Evolutionary conservation across 1,140 invertebrate genomes (phyloP).

Genomic region (Drosophila truncata): DNA sequence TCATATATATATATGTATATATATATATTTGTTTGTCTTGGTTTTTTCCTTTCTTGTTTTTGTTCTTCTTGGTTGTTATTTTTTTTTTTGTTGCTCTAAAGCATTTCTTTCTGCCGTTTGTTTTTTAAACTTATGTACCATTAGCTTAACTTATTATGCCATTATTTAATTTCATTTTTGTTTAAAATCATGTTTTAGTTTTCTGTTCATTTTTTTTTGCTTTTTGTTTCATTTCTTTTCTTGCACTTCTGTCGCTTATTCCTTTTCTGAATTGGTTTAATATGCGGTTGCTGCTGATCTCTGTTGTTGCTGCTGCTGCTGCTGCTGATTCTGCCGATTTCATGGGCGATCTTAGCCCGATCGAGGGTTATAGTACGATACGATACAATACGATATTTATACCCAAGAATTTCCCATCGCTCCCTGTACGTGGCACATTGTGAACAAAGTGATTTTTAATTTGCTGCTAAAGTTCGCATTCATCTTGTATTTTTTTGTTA

Average conservation of each 20-base stretch:
- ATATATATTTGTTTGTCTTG: slow-evolving; percentile 70
- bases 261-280: slow-evolving; percentile 26
- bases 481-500: slow-evolving; percentile 8
- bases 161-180: slow-evolving; percentile 78
- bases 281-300: slow-evolving; percentile 46
- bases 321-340: slow-evolving; percentile 46
- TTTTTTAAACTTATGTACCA: slow-evolving; percentile 84
- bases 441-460: slow-evolving; percentile 67
- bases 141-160: slow-evolving; percentile 83
- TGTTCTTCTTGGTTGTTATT: slow-evolving; percentile 52
- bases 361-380: slow-evolving; percentile 17
- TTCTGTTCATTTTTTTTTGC: slow-evolving; percentile 45
- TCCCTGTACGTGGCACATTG: slow-evolving; percentile 62
- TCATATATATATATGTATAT: slow-evolving; percentile 72
- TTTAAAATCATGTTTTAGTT: slow-evolving; percentile 81
- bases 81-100: slow-evolving; percentile 74
- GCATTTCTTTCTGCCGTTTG: slow-evolving; percentile 73
- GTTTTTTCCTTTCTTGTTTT: slow-evolving; percentile 46
- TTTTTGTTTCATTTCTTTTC: slow-evolving; percentile 18
- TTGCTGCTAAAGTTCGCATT: slow-evolving; percentile 57
- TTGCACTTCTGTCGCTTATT: neutral
- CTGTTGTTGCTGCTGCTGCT: slow-evolving; percentile 12
- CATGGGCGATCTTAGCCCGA: slow-evolving; percentile 50
- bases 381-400: slow-evolving; percentile 14
- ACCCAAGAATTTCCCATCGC: slow-evolving; percentile 25